These are phyloP conservation scores for Smittia sp. DNA, from an alignment of 2,888 invertebrate species.

Conservation along the genomic window DNA sequence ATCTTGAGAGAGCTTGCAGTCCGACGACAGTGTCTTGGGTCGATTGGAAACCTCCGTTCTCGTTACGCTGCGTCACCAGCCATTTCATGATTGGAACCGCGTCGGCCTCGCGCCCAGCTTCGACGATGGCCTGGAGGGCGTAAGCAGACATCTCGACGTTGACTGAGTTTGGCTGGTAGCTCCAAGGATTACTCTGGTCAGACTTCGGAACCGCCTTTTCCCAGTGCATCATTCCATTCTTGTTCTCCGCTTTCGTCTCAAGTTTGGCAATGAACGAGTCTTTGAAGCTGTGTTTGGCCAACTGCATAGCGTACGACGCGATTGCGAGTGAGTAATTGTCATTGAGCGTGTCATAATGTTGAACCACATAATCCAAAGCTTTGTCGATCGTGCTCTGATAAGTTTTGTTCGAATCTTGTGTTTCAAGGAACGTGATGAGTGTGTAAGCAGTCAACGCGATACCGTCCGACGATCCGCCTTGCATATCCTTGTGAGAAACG, in stretches of 20 bases:
- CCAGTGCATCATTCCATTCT: constrained; percentile 76
- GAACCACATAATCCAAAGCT: constrained; percentile 68
- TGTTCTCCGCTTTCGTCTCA: constrained; percentile 58
- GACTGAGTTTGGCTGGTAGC: constrained; percentile 61
- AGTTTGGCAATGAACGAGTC: constrained; percentile 59
- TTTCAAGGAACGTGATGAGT: constrained; percentile 65
- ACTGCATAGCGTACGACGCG: constrained; percentile 68
- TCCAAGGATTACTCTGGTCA: constrained; percentile 61
- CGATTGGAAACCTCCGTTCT: constrained; percentile 64
- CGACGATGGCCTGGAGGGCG: constrained; percentile 67
- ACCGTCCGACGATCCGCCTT: constrained; percentile 67
- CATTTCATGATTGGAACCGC: constrained; percentile 60
- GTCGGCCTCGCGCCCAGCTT: constrained; percentile 44
- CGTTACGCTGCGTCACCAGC: constrained; percentile 62
- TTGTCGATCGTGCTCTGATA: constrained; percentile 67
- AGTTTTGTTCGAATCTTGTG: constrained; percentile 47
- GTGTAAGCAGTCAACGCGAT: constrained; percentile 72
- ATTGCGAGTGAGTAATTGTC: constrained; percentile 71
- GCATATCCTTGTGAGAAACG: constrained; percentile 64
- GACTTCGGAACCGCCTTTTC: constrained; percentile 58
- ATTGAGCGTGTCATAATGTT: constrained; percentile 60
- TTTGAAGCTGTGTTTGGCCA: constrained; percentile 67
- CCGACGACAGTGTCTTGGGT: constrained; percentile 71
- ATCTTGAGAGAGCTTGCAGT: constrained; percentile 61
- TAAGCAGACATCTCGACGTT: constrained; percentile 79